Conservation (phyloP, 2,113 vertebrate genomes). For the Colaptes auratus region DNA sequence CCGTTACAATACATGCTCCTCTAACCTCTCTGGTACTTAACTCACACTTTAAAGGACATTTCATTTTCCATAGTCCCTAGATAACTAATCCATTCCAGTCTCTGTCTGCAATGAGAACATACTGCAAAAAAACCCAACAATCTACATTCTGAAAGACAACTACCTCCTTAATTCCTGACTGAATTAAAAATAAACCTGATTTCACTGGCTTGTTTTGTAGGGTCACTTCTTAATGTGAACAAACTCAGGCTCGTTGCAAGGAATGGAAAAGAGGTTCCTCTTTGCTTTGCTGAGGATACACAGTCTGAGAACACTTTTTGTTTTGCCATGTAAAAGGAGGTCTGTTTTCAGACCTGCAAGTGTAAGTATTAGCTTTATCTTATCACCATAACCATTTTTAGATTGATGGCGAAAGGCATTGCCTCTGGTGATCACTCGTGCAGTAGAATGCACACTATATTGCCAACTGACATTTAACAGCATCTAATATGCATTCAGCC, state of each 20-base stretch:
- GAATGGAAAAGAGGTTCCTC: background rate
- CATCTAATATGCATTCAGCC: slow-evolving; percentile 9
- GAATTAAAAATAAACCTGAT: background rate
- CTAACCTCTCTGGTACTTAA: background rate
- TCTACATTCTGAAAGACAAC: background rate
- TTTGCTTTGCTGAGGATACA: background rate
- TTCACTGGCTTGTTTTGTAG: background rate
- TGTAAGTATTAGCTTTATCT: slow-evolving; percentile 40
- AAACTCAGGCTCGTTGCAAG: background rate
- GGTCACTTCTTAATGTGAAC: background rate
- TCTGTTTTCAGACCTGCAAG: background rate
- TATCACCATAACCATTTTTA: slow-evolving; percentile 27
- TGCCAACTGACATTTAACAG: slow-evolving; percentile 67
- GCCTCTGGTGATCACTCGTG: slow-evolving; percentile 18
- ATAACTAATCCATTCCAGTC: background rate
- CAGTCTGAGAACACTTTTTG: background rate
- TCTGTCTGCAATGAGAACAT: background rate
- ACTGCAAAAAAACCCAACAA: background rate
- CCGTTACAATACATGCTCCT: background rate
- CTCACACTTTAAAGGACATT: background rate
- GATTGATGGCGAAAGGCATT: slow-evolving; percentile 18
- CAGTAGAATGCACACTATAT: slow-evolving; percentile 28
- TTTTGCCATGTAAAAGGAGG: background rate
- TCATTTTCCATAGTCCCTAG: background rate
- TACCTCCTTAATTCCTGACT: background rate